These are phyloP conservation scores for Labrus mixtus DNA, from an alignment of 2,113 vertebrate species.

Conservation along the genomic window DNA sequence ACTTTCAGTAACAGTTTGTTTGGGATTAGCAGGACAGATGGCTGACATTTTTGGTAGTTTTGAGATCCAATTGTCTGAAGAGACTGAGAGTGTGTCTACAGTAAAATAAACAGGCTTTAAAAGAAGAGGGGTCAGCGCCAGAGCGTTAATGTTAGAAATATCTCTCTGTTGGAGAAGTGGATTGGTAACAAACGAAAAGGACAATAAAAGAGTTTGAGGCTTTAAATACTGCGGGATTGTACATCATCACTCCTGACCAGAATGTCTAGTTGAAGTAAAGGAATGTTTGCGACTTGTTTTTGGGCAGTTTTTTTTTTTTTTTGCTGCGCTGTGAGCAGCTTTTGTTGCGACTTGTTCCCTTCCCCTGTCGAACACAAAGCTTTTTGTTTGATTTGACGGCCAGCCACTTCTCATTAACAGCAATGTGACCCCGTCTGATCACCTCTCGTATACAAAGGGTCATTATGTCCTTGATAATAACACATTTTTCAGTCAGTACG, in stretches of 20 bases:
- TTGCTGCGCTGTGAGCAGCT: slow-evolving; percentile 6
- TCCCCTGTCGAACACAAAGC: slow-evolving; percentile 14
- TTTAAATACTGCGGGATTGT: slow-evolving; percentile 1
- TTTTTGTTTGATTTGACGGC: slow-evolving; percentile 32
- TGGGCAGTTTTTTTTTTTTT: not conserved
- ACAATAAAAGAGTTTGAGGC: not conserved
- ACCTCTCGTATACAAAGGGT: slow-evolving; percentile 8
- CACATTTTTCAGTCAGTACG: not conserved
- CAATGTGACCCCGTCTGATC: slow-evolving; percentile 19
- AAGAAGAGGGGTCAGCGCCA: slow-evolving; percentile 20
- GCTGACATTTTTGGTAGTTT: slow-evolving; percentile 41
- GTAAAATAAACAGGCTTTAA: slow-evolving; percentile 41
- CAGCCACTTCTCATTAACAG: not conserved
- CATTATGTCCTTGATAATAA: not conserved
- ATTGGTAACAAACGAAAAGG: not conserved
- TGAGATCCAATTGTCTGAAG: slow-evolving; percentile 40
- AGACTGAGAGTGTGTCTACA: slow-evolving; percentile 8
- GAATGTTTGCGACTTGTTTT: slow-evolving; percentile 31
- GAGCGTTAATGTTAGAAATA: not conserved
- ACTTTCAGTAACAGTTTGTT: slow-evolving; percentile 59
- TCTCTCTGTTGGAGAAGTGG: not conserved
- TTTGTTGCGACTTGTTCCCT: slow-evolving; percentile 32
- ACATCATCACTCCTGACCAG: not conserved
- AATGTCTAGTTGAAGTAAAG: not conserved
- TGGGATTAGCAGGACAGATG: slow-evolving; percentile 57